Evolutionary conservation across 1,140 invertebrate species (phyloP).

Genomic region (Carposina sasakii): DNA sequence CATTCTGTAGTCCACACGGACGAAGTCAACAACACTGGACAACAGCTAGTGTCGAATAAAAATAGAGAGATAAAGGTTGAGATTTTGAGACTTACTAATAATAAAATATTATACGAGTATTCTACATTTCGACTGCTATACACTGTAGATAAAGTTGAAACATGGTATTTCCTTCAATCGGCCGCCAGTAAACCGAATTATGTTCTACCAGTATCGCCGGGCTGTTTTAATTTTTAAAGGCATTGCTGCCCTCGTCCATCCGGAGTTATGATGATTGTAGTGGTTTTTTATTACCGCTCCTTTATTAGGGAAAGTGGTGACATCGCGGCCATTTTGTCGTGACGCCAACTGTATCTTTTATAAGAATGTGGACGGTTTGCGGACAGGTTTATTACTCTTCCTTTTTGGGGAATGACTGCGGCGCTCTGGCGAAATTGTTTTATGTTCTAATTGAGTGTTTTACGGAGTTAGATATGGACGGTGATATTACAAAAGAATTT

Average conservation of each 20-base stretch:
- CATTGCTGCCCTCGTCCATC: conserved; percentile 30
- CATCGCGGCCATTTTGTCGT: conserved; percentile 34
- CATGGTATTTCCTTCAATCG: too few species aligned
- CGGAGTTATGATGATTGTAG: conserved; percentile 65
- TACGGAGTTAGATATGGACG: neutral
- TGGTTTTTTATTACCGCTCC: conserved; percentile 52
- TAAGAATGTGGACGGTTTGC: conserved; percentile 34
- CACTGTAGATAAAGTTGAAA: too few species aligned
- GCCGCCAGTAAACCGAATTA: too few species aligned
- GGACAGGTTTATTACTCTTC: conserved; percentile 41
- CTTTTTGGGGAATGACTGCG: conserved; percentile 27
- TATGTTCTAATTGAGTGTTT: conserved; percentile 11
- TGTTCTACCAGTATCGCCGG: too few species aligned
- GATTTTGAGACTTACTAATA: too few species aligned
- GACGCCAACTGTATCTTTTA: conserved; percentile 39
- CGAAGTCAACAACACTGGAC: too few species aligned
- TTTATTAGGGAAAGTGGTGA: conserved; percentile 52
- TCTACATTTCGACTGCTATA: too few species aligned
- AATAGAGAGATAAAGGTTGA: too few species aligned
- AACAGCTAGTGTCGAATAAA: too few species aligned
- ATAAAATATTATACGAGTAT: too few species aligned
- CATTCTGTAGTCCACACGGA: too few species aligned
- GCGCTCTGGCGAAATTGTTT: conserved; percentile 20
- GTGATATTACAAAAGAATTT: neutral
- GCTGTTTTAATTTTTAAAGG: conserved; percentile 53